Base-by-base conservation (phyloP, 2,113 vertebrate species). In the Archocentrus centrarchus region DNA sequence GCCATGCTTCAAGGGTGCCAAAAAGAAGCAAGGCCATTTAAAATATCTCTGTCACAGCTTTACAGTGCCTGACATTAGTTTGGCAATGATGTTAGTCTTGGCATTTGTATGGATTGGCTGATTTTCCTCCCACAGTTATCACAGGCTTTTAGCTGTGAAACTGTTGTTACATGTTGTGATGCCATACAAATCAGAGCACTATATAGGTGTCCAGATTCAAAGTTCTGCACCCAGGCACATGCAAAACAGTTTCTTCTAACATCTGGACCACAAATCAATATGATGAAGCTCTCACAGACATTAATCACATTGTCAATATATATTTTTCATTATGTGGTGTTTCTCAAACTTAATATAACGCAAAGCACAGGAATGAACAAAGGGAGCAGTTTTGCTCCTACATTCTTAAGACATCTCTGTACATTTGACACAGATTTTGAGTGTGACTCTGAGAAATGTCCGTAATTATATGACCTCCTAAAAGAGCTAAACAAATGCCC, bases 391-490 rank as follows among this genome's bases (percentile, higher is more conserved):
- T 62, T 62, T 50, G 24, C 15, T 32, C 6, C 18, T 7, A 3
- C 47, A 8, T 11, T 47, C 5, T 7, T 1, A 61, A 10, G 11
- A 30, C 24, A 47, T 35, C 47, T 35, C 47, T 11, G 15, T 27
- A 73, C 8, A 58, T 59, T 35, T 60, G 11, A 27, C 44, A 30
- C 8, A 13, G 20, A 60, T 60, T 17, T 61, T 18, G 50, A 53
- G 50, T 53, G 6, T 11, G 20, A 32, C 3, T 53, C 53, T 20
- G 66, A 30, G 15, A 70, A 70, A 70, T 70, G 50, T 53, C 17
- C 66, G 20, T 73, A 53, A 73, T 53, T 73, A 73, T 73, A 73
- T 53, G 44, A 50, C 53, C 50, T 73, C 10, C 27, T 73, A 53
- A 73, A 73, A 73, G 17, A 53, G 44, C 66, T 53, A 53, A 53